Evolutionary conservation across 2,113 vertebrate species (phyloP).

Genomic region (Nettapus auritus): DNA sequence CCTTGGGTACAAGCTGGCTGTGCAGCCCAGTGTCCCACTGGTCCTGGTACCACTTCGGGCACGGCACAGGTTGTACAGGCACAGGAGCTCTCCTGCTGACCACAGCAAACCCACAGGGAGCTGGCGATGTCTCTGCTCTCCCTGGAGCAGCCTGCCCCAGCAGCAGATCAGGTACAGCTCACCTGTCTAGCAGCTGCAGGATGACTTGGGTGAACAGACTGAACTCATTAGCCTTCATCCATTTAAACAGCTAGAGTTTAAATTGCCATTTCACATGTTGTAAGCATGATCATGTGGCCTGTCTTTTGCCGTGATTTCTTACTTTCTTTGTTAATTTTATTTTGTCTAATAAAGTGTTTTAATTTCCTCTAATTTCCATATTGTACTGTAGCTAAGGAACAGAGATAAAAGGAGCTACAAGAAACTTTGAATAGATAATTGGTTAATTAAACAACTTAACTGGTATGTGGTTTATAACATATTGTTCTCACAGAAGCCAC

Average conservation of each 20-base stretch:
- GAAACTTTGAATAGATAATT: slow-evolving; percentile 60
- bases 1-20: no score
- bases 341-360: slow-evolving; percentile 52
- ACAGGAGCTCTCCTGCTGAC: background rate
- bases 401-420: slow-evolving; percentile 32
- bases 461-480: slow-evolving; percentile 43
- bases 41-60: background rate
- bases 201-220: background rate
- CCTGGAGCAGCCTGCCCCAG: background rate
- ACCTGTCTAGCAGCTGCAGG: background rate
- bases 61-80: no score
- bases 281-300: background rate
- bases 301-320: background rate
- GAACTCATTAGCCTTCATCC: background rate
- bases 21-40: accelerated
- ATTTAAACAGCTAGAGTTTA: background rate
- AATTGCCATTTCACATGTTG: background rate
- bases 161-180: background rate
- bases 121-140: background rate
- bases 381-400: slow-evolving; percentile 58
- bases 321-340: background rate
- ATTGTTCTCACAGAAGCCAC: slow-evolving; percentile 46
- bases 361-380: slow-evolving; percentile 55
- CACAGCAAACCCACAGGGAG: accelerated
- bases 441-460: slow-evolving; percentile 65